These are phyloP conservation scores for Montipora sp. DNA, from an alignment of 64 coral and sea anemone species.

Conservation along the genomic window DNA sequence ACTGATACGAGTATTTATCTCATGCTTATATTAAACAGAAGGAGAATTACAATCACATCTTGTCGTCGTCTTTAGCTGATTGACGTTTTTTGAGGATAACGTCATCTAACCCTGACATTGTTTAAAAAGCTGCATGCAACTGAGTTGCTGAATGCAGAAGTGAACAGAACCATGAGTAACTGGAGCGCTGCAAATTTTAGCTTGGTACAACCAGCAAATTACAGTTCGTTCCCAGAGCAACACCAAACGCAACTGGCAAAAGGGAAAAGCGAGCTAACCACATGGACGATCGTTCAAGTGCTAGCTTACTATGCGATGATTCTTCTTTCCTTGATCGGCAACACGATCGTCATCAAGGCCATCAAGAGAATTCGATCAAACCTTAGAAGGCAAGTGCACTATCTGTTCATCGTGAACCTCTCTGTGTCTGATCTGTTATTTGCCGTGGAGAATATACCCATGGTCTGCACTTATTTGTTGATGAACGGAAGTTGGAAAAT, in stretches of 20 bases:
- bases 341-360: conserved; percentile 1
- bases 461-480: background rate
- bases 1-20: too few relatives aligned
- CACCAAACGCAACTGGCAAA: too few relatives aligned
- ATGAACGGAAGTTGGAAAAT: background rate
- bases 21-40: too few relatives aligned
- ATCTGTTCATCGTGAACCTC: conserved; percentile 22
- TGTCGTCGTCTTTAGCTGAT: too few relatives aligned
- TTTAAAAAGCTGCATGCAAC: too few relatives aligned
- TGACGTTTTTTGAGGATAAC: too few relatives aligned
- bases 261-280: background rate
- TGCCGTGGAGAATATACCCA: conserved; percentile 15
- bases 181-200: background rate
- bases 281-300: background rate
- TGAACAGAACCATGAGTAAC: background rate
- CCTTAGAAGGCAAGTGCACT: conserved; percentile 6
- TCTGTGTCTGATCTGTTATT: conserved; percentile 27
- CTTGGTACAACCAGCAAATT: too few relatives aligned
- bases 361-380: background rate
- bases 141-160: background rate
- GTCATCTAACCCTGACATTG: too few relatives aligned
- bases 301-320: background rate
- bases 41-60: too few relatives aligned
- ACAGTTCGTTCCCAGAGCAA: too few relatives aligned
- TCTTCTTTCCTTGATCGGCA: conserved; percentile 1